phyloP scores from a whole-genome alignment of 64 coral and sea anemone genomes.

The Montipora foliosa region DNA sequence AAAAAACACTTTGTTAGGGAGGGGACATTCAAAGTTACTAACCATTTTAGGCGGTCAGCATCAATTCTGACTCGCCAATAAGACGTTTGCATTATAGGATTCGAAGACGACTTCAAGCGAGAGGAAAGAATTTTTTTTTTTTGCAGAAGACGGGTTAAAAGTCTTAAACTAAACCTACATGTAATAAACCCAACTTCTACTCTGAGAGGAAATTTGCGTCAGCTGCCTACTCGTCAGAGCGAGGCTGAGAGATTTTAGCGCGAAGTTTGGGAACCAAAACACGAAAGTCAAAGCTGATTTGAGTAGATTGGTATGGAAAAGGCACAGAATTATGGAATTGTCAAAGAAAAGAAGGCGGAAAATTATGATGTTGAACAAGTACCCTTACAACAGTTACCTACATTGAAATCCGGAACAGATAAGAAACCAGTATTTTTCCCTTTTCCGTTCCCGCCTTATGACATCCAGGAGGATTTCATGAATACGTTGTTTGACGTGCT shows the following conservation, averaged over 20 bases:
- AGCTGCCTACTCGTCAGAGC: neutral
- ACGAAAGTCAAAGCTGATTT: too few species aligned
- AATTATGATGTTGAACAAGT: constrained; percentile 37
- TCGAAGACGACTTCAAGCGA: too few species aligned
- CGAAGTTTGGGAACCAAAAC: constrained; percentile 57
- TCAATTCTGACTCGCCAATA: too few species aligned
- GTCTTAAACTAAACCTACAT: too few species aligned
- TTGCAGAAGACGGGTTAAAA: too few species aligned
- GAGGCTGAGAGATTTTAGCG: constrained; percentile 14
- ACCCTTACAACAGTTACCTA: neutral
- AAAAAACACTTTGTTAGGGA: too few species aligned
- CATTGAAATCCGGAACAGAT: neutral
- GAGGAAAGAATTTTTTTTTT: too few species aligned
- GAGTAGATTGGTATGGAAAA: neutral
- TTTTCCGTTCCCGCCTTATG: constrained; percentile 99
- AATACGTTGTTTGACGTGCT: constrained; percentile 83
- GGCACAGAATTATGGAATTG: neutral
- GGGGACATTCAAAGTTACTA: too few species aligned
- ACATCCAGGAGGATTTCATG: constrained; percentile 99
- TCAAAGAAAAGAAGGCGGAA: neutral
- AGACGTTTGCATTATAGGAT: too few species aligned
- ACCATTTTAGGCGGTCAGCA: too few species aligned
- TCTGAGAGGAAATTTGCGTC: neutral
- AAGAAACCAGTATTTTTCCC: constrained; percentile 76
- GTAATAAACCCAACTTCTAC: neutral